phyloP scores from a whole-genome alignment of 2,888 invertebrate genomes.

The Sceliomorpha sp. region DNA sequence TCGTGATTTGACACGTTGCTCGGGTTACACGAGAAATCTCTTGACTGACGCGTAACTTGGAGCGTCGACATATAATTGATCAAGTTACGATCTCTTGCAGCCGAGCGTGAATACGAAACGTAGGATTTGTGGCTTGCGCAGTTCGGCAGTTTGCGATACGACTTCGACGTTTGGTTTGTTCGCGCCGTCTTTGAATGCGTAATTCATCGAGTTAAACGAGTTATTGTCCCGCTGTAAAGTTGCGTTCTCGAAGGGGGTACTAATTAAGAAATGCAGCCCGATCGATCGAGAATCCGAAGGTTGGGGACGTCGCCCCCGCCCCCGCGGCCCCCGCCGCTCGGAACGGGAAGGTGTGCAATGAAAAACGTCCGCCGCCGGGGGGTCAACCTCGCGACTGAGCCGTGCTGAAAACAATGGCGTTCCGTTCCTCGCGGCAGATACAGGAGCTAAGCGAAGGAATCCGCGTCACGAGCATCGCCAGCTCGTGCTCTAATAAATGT shows the following conservation, averaged over 20 bases:
- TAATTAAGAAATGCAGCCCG: no score
- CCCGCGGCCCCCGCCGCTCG: no score
- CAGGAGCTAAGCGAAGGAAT: constrained; percentile 24
- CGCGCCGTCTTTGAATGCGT: constrained; percentile 41
- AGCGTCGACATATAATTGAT: constrained; percentile 54
- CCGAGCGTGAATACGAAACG: constrained; percentile 49
- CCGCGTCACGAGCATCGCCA: constrained; percentile 31
- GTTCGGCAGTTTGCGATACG: constrained; percentile 42
- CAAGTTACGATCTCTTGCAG: constrained; percentile 51
- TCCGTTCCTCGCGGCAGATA: no score
- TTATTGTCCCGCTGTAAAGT: constrained; percentile 37
- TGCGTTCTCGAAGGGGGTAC: no score
- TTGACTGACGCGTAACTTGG: constrained; percentile 38
- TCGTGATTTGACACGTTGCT: constrained; percentile 15
- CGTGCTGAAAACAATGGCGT: no score
- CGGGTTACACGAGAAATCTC: constrained; percentile 16
- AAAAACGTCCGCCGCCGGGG: no score
- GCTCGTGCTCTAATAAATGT: constrained; percentile 29
- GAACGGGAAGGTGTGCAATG: no score
- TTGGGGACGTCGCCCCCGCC: no score
- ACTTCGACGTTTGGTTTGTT: constrained; percentile 42
- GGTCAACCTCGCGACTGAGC: no score
- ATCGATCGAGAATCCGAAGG: no score
- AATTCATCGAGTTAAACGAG: constrained; percentile 36
- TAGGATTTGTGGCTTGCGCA: constrained; percentile 41